A percentile compares a stretch with the other conserved stretches of the same genome.
Conservation (phyloP, 2,888 invertebrate genomes). For the Buathra laborator region DNA sequence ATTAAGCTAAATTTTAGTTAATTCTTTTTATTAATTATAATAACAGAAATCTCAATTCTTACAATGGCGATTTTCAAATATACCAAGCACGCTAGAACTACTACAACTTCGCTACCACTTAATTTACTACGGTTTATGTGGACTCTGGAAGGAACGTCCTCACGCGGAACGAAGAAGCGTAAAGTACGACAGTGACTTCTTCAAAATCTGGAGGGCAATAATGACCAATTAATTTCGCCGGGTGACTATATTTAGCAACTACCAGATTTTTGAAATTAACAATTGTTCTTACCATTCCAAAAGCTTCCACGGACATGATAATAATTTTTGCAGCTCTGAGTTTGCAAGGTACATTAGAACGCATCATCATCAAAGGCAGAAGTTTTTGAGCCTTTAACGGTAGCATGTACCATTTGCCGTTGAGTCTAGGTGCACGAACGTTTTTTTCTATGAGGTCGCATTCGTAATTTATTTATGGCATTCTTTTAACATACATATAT, state of each 20-base stretch:
- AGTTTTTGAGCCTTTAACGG: conserved; percentile 29
- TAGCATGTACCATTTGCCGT: conserved; percentile 30
- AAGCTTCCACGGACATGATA: conserved; percentile 41
- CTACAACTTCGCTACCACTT: too few species aligned
- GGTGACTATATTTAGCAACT: background rate
- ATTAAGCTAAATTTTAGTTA: too few species aligned
- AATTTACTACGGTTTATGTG: too few species aligned
- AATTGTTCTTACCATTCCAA: conserved; percentile 22
- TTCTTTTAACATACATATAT: conserved; percentile 14
- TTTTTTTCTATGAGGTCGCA: background rate
- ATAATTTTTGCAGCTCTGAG: conserved; percentile 33
- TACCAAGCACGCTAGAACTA: too few species aligned
- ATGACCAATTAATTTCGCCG: background rate
- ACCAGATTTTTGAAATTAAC: too few species aligned
- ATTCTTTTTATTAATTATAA: too few species aligned
- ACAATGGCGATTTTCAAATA: too few species aligned
- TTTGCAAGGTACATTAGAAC: conserved; percentile 25
- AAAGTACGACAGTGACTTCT: too few species aligned
- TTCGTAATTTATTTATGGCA: too few species aligned
- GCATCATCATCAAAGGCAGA: conserved; percentile 7
- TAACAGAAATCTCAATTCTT: too few species aligned
- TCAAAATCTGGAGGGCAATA: background rate
- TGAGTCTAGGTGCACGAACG: background rate
- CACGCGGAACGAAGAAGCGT: too few species aligned
- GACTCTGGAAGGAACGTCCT: too few species aligned